Conservation (phyloP, 2,797 vertebrate genomes). For the Calcarius lapponicus region DNA sequence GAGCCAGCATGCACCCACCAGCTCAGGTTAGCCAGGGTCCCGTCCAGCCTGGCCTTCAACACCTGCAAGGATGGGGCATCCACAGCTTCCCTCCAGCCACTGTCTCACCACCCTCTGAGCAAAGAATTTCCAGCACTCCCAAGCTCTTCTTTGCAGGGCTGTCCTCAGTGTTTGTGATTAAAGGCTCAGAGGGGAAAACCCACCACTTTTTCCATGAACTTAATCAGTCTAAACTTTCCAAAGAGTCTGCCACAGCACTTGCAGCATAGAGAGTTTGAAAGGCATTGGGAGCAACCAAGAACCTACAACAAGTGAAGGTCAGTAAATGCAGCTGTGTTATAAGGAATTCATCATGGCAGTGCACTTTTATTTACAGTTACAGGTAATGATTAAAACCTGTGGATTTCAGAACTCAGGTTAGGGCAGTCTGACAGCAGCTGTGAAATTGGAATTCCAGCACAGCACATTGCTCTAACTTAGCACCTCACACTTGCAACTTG, state of each 20-base stretch:
- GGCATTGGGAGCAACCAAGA: neutral
- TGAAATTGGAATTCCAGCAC: neutral
- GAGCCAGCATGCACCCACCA: neutral
- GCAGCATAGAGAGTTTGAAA: neutral
- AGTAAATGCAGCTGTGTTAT: neutral
- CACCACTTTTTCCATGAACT: neutral
- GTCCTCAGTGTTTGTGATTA: neutral
- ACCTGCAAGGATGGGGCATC: neutral
- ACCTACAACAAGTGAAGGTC: neutral
- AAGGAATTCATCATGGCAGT: neutral
- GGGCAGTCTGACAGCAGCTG: neutral
- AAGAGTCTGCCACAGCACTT: neutral
- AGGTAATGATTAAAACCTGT: neutral
- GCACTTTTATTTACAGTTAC: neutral
- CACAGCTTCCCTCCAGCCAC: neutral
- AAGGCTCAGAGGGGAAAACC: neutral
- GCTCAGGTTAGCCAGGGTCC: neutral
- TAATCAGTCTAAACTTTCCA: neutral
- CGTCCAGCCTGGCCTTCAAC: neutral
- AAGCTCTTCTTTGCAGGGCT: neutral
- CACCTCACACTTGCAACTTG: neutral
- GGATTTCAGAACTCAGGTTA: neutral
- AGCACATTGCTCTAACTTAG: rapidly evolving
- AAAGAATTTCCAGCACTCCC: neutral
- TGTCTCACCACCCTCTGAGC: neutral